These are phyloP conservation scores for Dynastes maya DNA, from an alignment of 2,888 invertebrate genomes.

Conservation along the genomic window DNA sequence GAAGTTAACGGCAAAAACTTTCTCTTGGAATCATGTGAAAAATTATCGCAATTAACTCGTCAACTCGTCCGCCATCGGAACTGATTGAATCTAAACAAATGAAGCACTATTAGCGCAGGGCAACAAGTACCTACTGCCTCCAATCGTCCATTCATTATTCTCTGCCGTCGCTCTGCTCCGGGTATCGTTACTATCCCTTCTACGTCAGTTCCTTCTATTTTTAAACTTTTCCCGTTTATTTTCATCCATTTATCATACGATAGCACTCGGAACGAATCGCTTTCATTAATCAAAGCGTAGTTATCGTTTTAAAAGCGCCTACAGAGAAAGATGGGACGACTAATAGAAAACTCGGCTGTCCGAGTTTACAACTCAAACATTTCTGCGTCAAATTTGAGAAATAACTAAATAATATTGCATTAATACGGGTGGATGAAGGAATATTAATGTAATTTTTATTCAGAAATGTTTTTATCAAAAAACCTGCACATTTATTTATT, in stretches of 20 bases:
- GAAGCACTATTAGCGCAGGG: constrained; percentile 10
- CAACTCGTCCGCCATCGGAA: neutral
- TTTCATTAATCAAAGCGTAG: constrained; percentile 4
- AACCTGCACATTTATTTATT: too few species aligned
- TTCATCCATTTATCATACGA: constrained; percentile 12
- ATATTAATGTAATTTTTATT: too few species aligned
- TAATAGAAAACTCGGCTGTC: too few species aligned
- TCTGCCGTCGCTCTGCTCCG: neutral
- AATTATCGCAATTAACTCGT: constrained; percentile 18
- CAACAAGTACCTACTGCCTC: constrained; percentile 15
- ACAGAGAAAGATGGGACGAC: too few species aligned
- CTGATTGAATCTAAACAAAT: constrained; percentile 37
- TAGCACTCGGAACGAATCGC: constrained; percentile 2
- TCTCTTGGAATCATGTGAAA: neutral
- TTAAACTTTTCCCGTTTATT: constrained; percentile 17
- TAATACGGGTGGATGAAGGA: too few species aligned
- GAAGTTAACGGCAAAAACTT: neutral
- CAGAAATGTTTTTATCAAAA: too few species aligned
- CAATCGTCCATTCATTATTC: constrained; percentile 18
- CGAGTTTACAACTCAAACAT: too few species aligned
- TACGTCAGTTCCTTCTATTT: neutral
- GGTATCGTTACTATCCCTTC: neutral
- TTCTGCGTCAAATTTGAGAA: too few species aligned
- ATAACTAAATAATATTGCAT: too few species aligned
- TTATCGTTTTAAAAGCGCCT: too few species aligned